phyloP scores from a whole-genome alignment of 2,797 vertebrate genomes.

The Rhabdophis nuchalis region DNA sequence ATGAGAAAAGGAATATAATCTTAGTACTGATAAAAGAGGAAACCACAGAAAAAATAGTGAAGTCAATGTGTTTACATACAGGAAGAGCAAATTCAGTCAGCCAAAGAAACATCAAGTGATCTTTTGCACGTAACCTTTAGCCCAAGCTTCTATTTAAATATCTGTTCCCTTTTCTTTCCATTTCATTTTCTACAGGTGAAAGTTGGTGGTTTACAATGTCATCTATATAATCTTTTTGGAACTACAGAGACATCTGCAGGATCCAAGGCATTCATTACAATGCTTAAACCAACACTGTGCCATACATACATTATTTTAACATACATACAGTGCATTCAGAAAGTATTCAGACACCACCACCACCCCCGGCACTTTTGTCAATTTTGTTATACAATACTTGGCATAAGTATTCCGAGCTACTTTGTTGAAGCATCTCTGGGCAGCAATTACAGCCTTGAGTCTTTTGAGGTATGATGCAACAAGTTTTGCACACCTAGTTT shows the following conservation, averaged over 20 bases:
- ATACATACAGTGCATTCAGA: neutral
- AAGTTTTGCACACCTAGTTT: neutral
- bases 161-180: neutral
- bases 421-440: neutral
- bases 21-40: neutral
- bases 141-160: neutral
- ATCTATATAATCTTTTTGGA: neutral
- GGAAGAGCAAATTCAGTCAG: neutral
- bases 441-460: neutral
- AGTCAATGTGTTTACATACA: neutral
- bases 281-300: neutral
- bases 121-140: neutral
- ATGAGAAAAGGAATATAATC: neutral
- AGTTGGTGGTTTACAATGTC: neutral
- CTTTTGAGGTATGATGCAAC: neutral
- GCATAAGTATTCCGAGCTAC: neutral
- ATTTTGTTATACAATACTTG: neutral
- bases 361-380: neutral
- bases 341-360: neutral
- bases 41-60: neutral
- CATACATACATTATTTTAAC: neutral
- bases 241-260: neutral
- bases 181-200: neutral
- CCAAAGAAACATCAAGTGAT: neutral
- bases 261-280: neutral